phyloP scores from a whole-genome alignment of 2,797 vertebrate species.

The Artibeus jamaicensis region DNA sequence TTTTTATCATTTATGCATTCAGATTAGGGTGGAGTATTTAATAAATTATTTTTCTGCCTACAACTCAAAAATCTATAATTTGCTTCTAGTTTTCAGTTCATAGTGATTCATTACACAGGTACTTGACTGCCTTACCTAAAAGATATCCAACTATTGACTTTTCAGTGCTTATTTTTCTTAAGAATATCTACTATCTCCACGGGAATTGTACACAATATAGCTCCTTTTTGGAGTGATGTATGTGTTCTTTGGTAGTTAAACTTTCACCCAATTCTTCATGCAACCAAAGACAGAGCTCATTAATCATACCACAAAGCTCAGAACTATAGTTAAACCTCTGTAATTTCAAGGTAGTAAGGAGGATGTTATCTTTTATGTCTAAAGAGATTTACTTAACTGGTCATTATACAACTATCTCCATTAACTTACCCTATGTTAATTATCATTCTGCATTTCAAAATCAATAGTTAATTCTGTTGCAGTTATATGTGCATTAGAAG shows the following conservation, averaged over 20 bases:
- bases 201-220: conserved; percentile 57
- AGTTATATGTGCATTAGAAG: conserved; percentile 28
- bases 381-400: conserved; percentile 69
- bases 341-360: conserved; percentile 68
- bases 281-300: conserved; percentile 65
- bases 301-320: conserved; percentile 71
- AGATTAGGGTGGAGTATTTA: background rate
- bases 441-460: conserved; percentile 63
- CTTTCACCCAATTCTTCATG: conserved; percentile 79
- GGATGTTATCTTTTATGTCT: conserved; percentile 69
- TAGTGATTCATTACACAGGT: conserved; percentile 55
- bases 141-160: conserved; percentile 74
- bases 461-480: conserved; percentile 65
- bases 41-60: conserved; percentile 57
- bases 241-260: conserved; percentile 69
- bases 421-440: conserved; percentile 66
- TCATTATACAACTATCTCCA: conserved; percentile 58
- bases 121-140: conserved; percentile 70
- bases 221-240: conserved; percentile 76
- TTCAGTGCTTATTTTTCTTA: conserved; percentile 73
- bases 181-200: conserved; percentile 56
- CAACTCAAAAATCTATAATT: conserved; percentile 34
- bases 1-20: conserved; percentile 2
- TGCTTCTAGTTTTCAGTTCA: conserved; percentile 59
- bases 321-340: conserved; percentile 60